Base-by-base conservation (phyloP, 2,797 vertebrate species). In the Halcyon badia region DNA sequence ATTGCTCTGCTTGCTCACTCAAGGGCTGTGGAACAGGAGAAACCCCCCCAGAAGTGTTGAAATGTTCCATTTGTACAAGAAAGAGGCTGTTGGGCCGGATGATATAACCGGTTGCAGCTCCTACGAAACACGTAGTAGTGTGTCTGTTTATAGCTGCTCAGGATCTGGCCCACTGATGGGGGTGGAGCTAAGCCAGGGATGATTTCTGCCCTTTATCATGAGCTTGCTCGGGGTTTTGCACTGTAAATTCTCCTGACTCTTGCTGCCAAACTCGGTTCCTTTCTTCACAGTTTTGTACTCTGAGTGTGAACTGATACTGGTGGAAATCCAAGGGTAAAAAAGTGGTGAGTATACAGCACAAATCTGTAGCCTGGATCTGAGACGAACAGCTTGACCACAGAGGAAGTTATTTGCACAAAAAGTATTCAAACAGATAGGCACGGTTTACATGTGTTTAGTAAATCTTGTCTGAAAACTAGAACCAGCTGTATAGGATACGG, bases 371-470 rank as follows among this genome's bases (percentile, higher is more conserved):
- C 82, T 95, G 97, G 86, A 96, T 96, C 90, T 75, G 94, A 93
- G 61, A 93, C 78, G 93, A 96, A 97, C 95, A 97, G 94, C 95
- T 97, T 96, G 95, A 97, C 96, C 96, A 97, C 95, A 96, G 95
- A 97, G 96, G 96, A 97, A 97, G 96, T 95, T 97, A 96, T 97
- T 97, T 97, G 96, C 95, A 91, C 94, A 95, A 89, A 89, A 97
- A 97, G 92, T 97, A 97, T 97, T 97, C 96, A 97, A 97, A 97
- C 94, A 97, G 95, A 96, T 96, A 96, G 57, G 95, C 96, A 97
- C 79, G 92, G 95, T 97, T 97, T 97, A 97, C 96, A 97, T 97
- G 96, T 97, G 96, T 97, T 97, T 97, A 97, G 96, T 97, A 97
- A 97, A 97, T 96, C 96, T 92, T 96, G 96, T 96, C 96, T 96